Conservation (phyloP, 2,113 vertebrate genomes). For the Rhagologus leucostigma region DNA sequence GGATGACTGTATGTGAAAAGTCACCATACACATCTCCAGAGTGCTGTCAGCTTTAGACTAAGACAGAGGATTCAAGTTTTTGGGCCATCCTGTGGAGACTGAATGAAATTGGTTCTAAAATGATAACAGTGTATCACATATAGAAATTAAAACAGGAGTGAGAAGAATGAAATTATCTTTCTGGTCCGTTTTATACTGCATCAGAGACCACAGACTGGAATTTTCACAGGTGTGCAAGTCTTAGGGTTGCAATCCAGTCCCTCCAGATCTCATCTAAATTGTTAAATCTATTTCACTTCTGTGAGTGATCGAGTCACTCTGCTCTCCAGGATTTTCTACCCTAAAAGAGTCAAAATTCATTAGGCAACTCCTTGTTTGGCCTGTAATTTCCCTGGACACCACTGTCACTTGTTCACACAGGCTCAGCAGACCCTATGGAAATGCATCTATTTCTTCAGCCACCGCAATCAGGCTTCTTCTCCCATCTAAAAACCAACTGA, state of each 20-base stretch:
- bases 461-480: background rate
- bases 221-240: background rate
- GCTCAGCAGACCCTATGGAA: background rate
- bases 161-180: background rate
- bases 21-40: background rate
- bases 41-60: background rate
- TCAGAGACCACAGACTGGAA: background rate
- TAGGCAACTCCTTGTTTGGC: background rate
- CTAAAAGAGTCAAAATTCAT: background rate
- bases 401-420: background rate
- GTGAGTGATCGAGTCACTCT: background rate
- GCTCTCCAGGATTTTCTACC: background rate
- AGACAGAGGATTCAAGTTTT: background rate
- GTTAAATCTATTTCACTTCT: background rate
- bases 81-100: background rate
- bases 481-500: background rate
- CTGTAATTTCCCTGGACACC: background rate
- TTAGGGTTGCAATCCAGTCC: background rate
- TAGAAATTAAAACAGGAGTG: background rate
- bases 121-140: background rate
- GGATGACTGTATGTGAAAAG: background rate
- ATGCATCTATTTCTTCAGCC: background rate
- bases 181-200: background rate
- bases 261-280: background rate
- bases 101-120: conserved; percentile 5